Percentiles rank a stretch among this genome's conserved stretches.
Evolutionary conservation across 2,113 vertebrate species (phyloP).

Genomic region (Plotosus lineatus): DNA sequence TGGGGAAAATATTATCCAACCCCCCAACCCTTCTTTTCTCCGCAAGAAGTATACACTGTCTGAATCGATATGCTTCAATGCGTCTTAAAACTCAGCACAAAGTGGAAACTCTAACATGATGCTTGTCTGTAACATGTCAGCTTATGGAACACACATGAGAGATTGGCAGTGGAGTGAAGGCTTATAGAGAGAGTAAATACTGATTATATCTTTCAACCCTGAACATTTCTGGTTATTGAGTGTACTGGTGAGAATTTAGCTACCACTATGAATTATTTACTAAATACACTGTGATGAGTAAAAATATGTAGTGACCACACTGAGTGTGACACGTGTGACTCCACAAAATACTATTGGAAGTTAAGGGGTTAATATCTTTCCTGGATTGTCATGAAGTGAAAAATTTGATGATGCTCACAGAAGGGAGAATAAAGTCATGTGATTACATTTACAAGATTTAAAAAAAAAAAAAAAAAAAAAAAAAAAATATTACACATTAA

Average conservation of each 20-base stretch:
- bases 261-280: not conserved
- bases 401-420: not conserved
- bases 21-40: not conserved
- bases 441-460: not conserved
- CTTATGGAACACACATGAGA: not conserved
- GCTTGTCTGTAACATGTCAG: not conserved
- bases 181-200: not conserved
- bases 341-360: not conserved
- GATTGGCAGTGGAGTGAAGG: no score
- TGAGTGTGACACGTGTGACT: not conserved
- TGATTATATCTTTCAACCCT: not conserved
- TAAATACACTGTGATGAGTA: not conserved
- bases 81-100: not conserved
- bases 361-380: not conserved
- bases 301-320: not conserved
- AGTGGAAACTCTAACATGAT: not conserved
- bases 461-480: no score
- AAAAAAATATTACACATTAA: no score
- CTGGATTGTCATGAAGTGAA: not conserved
- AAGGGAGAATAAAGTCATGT: not conserved
- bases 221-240: not conserved
- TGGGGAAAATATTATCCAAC: not conserved
- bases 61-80: not conserved
- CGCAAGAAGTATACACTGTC: slow-evolving; percentile 1
- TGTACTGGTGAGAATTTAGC: not conserved